Conservation (phyloP, 2,888 invertebrate species). For the Xanthorhoe designata region DNA sequence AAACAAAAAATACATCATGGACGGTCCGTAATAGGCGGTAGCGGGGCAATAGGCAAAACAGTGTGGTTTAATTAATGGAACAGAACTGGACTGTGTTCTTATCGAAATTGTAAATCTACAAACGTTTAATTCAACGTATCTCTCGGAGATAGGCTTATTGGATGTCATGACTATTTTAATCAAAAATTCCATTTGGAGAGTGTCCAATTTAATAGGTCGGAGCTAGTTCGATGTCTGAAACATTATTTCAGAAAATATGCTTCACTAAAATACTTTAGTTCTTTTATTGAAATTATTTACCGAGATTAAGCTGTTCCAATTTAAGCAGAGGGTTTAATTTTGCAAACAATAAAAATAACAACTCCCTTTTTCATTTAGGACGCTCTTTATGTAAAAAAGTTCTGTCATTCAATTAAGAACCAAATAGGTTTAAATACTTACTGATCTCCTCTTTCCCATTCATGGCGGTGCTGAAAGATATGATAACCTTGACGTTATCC, state of each 20-base stretch:
- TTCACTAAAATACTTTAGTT: background rate
- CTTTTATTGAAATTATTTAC: too few relatives aligned
- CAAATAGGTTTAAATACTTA: slow-evolving; percentile 65
- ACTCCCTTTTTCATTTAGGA: background rate
- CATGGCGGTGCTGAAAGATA: slow-evolving; percentile 90
- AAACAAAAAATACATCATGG: slow-evolving; percentile 7
- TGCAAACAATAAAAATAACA: too few relatives aligned
- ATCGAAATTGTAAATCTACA: slow-evolving; percentile 43
- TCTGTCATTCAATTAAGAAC: background rate
- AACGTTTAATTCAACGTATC: slow-evolving; percentile 34
- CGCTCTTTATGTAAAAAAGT: background rate
- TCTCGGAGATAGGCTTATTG: slow-evolving; percentile 26
- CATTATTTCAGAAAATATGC: background rate
- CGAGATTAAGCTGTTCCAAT: too few relatives aligned
- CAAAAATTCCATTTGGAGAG: slow-evolving; percentile 21
- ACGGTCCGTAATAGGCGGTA: background rate
- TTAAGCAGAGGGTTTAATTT: too few relatives aligned
- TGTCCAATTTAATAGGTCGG: slow-evolving; percentile 23
- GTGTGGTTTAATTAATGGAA: slow-evolving; percentile 38
- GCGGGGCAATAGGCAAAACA: slow-evolving; percentile 24
- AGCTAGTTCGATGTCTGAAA: background rate
- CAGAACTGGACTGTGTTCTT: slow-evolving; percentile 28
- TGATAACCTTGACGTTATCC: slow-evolving; percentile 93
- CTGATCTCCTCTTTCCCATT: slow-evolving; percentile 88
- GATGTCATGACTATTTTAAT: slow-evolving; percentile 22